Evolutionary conservation across 2,797 vertebrate genomes (phyloP).

Genomic region (Gobio occitaniae): DNA sequence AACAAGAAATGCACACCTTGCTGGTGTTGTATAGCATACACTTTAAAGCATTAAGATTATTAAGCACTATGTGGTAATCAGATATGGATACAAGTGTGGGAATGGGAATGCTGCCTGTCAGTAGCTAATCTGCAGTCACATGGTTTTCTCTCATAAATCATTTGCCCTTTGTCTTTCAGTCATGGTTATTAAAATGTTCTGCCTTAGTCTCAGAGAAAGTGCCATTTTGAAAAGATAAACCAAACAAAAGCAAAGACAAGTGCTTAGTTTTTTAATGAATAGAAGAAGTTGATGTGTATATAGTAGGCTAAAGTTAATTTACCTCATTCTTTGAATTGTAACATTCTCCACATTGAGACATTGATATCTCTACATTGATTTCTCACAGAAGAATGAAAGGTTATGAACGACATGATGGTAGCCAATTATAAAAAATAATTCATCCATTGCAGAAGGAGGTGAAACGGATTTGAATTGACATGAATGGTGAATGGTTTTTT

Average conservation of each 20-base stretch:
- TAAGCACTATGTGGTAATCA: background rate
- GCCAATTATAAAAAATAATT: background rate
- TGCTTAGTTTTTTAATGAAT: background rate
- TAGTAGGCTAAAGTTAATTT: background rate
- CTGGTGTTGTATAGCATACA: background rate
- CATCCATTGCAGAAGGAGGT: background rate
- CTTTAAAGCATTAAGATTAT: background rate
- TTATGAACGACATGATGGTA: background rate
- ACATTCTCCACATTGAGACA: background rate
- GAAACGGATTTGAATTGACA: background rate
- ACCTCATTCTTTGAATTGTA: background rate
- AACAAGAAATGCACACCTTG: background rate
- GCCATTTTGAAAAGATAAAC: background rate
- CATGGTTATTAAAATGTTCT: background rate
- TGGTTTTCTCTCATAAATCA: slow-evolving; percentile 6
- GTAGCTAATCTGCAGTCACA: background rate
- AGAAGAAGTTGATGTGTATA: background rate
- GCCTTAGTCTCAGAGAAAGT: background rate
- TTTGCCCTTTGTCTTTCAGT: background rate
- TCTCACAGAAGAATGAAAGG: background rate
- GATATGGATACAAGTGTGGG: too few relatives aligned
- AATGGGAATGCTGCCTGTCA: background rate
- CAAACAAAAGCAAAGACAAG: background rate
- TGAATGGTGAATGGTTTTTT: background rate
- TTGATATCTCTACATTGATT: too few relatives aligned